A percentile compares a stretch with the other conserved stretches of the same genome.
Evolutionary conservation across 1,140 invertebrate genomes (phyloP).

Genomic region (Mycetomoellerius zeteki): DNA sequence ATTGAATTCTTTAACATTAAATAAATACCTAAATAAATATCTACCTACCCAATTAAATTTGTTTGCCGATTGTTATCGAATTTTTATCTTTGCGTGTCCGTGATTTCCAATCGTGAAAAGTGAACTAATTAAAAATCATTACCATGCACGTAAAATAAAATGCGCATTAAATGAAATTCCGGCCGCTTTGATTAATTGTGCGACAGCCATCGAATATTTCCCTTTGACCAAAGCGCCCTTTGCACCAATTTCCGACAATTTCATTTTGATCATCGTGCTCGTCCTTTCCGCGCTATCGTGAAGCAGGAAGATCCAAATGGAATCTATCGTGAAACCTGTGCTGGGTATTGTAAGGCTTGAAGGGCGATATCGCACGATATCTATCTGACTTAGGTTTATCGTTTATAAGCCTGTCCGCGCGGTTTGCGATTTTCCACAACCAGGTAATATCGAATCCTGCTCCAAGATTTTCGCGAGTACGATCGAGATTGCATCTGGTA

Average conservation of each 20-base stretch:
- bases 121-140: conserved; percentile 41
- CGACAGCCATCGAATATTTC: conserved; percentile 14
- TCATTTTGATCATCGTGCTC: conserved; percentile 42
- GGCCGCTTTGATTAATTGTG: conserved; percentile 37
- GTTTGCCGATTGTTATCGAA: not conserved
- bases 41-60: conserved; percentile 20
- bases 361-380: conserved; percentile 60
- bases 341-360: conserved; percentile 29
- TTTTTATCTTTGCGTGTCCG: not conserved
- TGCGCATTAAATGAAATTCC: conserved; percentile 20
- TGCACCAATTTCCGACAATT: conserved; percentile 37
- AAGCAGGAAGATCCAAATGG: conserved; percentile 40
- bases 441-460: conserved; percentile 73
- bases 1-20: not conserved
- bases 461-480: conserved; percentile 71
- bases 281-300: conserved; percentile 26
- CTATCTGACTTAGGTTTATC: conserved; percentile 57
- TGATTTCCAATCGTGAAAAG: not conserved
- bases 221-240: conserved; percentile 30
- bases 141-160: conserved; percentile 1
- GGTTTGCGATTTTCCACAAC: conserved; percentile 68
- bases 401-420: conserved; percentile 51
- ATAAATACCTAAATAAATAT: conserved; percentile 19
- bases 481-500: conserved; percentile 75
- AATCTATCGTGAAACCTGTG: conserved; percentile 26